Conservation (phyloP, 1,140 invertebrate genomes). For the Ostrea edulis region DNA sequence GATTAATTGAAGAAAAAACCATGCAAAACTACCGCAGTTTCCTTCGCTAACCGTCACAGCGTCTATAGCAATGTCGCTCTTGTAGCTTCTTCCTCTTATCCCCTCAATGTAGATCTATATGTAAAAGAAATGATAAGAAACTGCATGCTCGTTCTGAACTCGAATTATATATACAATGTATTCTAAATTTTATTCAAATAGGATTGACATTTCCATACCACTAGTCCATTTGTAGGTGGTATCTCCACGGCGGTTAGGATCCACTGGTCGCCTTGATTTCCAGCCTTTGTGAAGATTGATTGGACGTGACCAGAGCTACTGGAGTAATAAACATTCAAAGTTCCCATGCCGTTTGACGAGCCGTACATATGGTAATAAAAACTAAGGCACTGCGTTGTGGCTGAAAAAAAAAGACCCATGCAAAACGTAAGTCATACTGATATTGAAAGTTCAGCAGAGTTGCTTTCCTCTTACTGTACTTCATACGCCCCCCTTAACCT, state of each 20-base stretch:
- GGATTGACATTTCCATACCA: not conserved
- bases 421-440: too few relatives aligned
- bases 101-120: not conserved
- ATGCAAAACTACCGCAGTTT: not conserved
- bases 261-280: constrained; percentile 13
- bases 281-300: not conserved
- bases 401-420: constrained; percentile 1
- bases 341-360: not conserved
- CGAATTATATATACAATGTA: not conserved
- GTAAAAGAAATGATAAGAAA: too few relatives aligned
- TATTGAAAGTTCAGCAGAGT: too few relatives aligned
- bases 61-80: not conserved
- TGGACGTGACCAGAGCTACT: not conserved
- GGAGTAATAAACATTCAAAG: not conserved
- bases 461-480: too few relatives aligned
- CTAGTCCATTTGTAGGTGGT: not conserved
- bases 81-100: not conserved
- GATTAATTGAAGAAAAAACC: too few relatives aligned
- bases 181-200: not conserved
- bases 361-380: constrained; percentile 22
- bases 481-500: too few relatives aligned
- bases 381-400: not conserved
- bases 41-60: not conserved
- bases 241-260: not conserved
- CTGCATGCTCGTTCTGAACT: not conserved